Base-by-base conservation (phyloP, 2,888 invertebrate genomes). In the Lepidonotus clava region DNA sequence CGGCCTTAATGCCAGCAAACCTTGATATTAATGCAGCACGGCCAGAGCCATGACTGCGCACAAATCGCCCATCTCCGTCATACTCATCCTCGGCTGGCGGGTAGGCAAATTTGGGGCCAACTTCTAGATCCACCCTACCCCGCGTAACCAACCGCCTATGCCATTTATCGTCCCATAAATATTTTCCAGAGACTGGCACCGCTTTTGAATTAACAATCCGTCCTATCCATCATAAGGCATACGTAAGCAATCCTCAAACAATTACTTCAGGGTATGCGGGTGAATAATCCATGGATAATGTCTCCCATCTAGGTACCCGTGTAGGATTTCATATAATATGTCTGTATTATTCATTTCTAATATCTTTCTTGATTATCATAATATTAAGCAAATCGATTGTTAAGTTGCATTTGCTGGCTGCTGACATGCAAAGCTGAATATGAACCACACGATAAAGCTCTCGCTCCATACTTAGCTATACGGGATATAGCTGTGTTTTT, bases 251-350 rank as follows among this genome's bases (percentile, higher is more conserved):
- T 32, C 61, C 28, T 61, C 28, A 61, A 61, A 24, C 61, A 61
- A 61, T 61, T 61, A 61, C 61, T 32, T 32, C 11, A 28, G 28
- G 28, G 14, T 32, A 61, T 61, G 61, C 28, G 28, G 18, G 28
- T 61, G 24, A 61, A 61, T 61, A 61, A 61, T 61, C 61, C 61
- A 61, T 61, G n/a, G n/a, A n/a, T n/a, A n/a, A n/a, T n/a, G n/a
- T n/a, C n/a, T n/a, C n/a, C n/a, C n/a, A n/a, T n/a, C n/a, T n/a
- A n/a, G n/a, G n/a, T n/a, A n/a, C n/a, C n/a, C n/a, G n/a, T n/a
- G n/a, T n/a, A n/a, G n/a, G n/a, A n/a, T n/a, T n/a, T n/a, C n/a
- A n/a, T n/a, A n/a, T n/a, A n/a, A n/a, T n/a, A n/a, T n/a, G n/a
- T n/a, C n/a, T n/a, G n/a, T n/a, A n/a, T n/a, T n/a, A n/a, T n/a